Evolutionary conservation across 1,140 invertebrate genomes (phyloP).

Genomic region (Artemia franciscana): DNA sequence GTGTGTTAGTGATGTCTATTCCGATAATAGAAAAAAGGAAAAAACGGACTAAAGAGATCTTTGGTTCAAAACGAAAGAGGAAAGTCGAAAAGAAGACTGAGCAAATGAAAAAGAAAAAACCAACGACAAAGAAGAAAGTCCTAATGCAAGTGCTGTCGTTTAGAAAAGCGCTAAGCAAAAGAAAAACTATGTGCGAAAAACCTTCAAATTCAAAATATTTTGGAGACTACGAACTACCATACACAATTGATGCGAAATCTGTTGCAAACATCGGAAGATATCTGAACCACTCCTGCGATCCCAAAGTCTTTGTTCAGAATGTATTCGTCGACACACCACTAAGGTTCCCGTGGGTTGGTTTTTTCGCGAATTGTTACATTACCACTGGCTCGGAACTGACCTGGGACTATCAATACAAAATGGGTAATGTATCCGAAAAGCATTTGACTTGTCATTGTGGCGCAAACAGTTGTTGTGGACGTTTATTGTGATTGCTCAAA

Average conservation of each 20-base stretch:
- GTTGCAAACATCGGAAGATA: constrained; percentile 85
- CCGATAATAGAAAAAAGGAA: no score
- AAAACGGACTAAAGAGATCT: no score
- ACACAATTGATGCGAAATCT: constrained; percentile 90
- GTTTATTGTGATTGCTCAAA: no score
- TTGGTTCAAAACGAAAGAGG: no score
- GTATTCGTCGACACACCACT: constrained; percentile 93
- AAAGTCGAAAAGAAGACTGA: no score
- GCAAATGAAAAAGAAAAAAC: no score
- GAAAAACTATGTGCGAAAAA: no score
- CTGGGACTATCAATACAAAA: constrained; percentile 95
- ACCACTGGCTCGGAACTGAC: constrained; percentile 75
- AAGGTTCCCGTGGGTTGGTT: constrained; percentile 87
- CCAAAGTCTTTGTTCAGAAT: constrained; percentile 93
- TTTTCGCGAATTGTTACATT: constrained; percentile 70
- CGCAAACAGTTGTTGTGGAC: constrained; percentile 55
- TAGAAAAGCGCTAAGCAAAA: no score
- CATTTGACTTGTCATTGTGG: constrained; percentile 75
- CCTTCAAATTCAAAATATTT: no score
- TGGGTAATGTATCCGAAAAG: constrained; percentile 77
- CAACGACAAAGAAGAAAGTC: no score
- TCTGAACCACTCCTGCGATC: constrained; percentile 81
- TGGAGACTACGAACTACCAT: constrained; percentile 51
- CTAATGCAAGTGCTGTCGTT: no score
- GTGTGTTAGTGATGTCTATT: no score